Evolutionary conservation across 2,113 vertebrate genomes (phyloP).

Genomic region (Ptyas mucosa): DNA sequence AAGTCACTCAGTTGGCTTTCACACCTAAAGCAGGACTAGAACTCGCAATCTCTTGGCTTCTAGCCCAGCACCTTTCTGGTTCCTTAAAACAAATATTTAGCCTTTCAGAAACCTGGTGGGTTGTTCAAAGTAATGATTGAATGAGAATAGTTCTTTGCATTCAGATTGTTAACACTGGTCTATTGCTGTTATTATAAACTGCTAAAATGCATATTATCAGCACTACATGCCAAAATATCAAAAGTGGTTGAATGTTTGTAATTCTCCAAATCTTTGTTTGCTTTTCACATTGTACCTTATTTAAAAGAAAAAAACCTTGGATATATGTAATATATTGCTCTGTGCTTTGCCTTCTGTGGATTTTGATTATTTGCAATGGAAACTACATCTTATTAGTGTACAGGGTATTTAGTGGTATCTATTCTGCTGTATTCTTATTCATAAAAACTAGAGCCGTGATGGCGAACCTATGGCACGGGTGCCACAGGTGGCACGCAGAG

Average conservation of each 20-base stretch:
- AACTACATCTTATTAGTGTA: not conserved
- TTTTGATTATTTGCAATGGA: constrained; percentile 5
- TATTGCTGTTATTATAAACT: not conserved
- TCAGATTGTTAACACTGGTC: not conserved
- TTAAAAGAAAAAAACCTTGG: not conserved
- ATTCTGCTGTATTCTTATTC: not conserved
- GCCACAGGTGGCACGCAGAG: no score
- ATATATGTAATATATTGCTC: not conserved
- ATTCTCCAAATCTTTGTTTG: not conserved
- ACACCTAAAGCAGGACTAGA: not conserved
- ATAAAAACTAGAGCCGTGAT: not conserved
- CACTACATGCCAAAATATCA: not conserved
- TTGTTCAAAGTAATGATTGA: not conserved
- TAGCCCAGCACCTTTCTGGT: not conserved
- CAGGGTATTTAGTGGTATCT: not conserved
- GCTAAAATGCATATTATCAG: not conserved
- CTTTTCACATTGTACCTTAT: not conserved
- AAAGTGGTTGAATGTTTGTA: not conserved
- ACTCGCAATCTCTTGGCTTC: not conserved
- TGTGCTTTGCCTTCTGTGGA: not conserved
- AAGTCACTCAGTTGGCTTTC: not conserved
- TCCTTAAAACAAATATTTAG: not conserved
- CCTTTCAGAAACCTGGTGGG: not conserved
- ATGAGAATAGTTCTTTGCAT: not conserved
- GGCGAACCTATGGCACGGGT: no score